A percentile compares a stretch with the other conserved stretches of the same genome.
Evolutionary conservation across 2,113 vertebrate species (phyloP).

Genomic region (Petroica traversi): DNA sequence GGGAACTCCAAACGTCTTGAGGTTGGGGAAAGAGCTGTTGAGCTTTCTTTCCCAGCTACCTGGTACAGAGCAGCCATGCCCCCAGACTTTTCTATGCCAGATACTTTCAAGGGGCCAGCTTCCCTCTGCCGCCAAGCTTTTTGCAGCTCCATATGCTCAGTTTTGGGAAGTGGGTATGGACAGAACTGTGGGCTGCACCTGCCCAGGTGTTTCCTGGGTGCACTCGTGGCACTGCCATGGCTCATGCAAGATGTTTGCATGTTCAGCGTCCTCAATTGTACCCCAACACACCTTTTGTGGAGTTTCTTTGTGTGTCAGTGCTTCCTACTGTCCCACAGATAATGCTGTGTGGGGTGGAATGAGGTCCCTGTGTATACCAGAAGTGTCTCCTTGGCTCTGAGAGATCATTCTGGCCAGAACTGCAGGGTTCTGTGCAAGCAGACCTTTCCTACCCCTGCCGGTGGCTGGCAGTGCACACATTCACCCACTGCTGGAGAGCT

Average conservation of each 20-base stretch:
- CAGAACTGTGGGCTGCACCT: neutral
- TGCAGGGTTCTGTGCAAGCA: no score
- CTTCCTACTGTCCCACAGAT: neutral
- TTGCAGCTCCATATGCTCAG: neutral
- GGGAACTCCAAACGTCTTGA: neutral
- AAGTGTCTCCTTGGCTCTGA: no score
- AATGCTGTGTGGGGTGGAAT: no score
- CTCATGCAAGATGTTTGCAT: neutral
- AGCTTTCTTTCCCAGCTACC: neutral
- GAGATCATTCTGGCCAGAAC: no score
- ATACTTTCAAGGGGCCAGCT: neutral
- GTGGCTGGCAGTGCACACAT: no score
- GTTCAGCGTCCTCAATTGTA: accelerated
- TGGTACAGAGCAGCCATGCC: neutral
- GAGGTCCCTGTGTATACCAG: no score
- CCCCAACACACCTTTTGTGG: accelerated
- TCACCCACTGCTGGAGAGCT: no score
- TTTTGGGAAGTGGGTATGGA: neutral
- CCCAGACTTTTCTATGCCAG: neutral
- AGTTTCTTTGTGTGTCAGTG: neutral
- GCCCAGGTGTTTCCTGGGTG: neutral
- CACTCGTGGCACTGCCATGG: accelerated
- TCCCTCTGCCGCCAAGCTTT: neutral
- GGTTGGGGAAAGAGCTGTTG: neutral
- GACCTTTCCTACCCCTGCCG: no score